Conservation (phyloP, 2,113 vertebrate species). For the Anarrhichthys ocellatus region DNA sequence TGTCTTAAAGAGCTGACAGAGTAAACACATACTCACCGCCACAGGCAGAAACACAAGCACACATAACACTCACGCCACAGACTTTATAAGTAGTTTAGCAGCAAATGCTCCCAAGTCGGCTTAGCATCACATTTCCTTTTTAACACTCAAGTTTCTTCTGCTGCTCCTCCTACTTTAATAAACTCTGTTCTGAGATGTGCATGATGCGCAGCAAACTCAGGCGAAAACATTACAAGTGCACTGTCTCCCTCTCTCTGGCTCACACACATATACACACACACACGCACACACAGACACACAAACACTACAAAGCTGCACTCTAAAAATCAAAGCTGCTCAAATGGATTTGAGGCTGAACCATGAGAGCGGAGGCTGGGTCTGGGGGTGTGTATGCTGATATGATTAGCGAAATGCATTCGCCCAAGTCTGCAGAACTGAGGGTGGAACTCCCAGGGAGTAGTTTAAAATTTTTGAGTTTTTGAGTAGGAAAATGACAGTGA, state of each 20-base stretch:
- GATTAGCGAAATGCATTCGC: constrained; percentile 66
- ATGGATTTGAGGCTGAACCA: constrained; percentile 76
- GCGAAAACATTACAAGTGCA: constrained; percentile 14
- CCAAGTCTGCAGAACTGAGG: constrained; percentile 53
- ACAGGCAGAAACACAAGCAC: constrained; percentile 43
- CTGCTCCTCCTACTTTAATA: constrained; percentile 65
- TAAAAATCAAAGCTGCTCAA: constrained; percentile 75
- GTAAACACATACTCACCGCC: constrained; percentile 60
- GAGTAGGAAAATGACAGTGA: constrained; percentile 13
- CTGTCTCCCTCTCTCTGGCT: neutral
- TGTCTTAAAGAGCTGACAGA: constrained; percentile 80
- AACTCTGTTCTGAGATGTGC: constrained; percentile 60
- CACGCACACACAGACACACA: constrained; percentile 27
- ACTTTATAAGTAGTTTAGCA: constrained; percentile 56
- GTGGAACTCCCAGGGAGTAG: constrained; percentile 38
- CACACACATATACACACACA: neutral
- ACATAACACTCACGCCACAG: constrained; percentile 37
- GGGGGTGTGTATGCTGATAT: constrained; percentile 57
- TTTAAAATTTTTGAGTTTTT: constrained; percentile 27
- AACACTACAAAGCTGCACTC: constrained; percentile 55
- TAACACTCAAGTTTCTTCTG: constrained; percentile 61
- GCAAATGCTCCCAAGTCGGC: constrained; percentile 60
- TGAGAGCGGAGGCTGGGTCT: constrained; percentile 63
- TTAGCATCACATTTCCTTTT: constrained; percentile 67
- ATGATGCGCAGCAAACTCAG: constrained; percentile 33